A percentile compares a stretch with the other conserved stretches of the same genome.
phyloP scores from a whole-genome alignment of 2,113 vertebrate species.

The Myrmophylax atrothorax region DNA sequence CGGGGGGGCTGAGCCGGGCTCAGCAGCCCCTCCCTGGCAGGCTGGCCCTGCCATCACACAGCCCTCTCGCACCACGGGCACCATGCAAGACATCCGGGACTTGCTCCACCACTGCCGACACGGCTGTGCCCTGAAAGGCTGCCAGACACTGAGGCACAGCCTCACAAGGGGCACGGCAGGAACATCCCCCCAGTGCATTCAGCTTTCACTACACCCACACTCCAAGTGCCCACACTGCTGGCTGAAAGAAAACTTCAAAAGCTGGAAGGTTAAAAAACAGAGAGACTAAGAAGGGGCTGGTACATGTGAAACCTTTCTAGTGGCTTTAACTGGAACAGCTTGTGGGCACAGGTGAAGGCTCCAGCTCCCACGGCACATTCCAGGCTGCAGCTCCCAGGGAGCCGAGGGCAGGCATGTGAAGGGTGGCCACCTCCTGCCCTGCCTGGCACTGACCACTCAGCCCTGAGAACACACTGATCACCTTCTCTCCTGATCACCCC shows the following conservation, averaged over 20 bases:
- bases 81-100: not conserved
- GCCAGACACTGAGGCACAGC: not conserved
- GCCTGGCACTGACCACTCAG: not conserved
- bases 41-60: fast-evolving
- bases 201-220: not conserved
- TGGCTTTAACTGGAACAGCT: not conserved
- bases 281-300: not conserved
- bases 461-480: not conserved
- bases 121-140: not conserved
- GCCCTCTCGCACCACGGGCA: too few species aligned
- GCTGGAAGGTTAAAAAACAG: not conserved
- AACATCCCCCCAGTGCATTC: not conserved
- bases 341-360: not conserved
- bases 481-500: not conserved
- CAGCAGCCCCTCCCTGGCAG: not conserved
- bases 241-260: not conserved
- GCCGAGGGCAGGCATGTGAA: not conserved
- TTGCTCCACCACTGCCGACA: not conserved
- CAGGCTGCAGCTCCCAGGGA: not conserved
- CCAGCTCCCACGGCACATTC: not conserved
- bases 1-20: not conserved
- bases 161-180: not conserved
- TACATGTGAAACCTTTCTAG: not conserved
- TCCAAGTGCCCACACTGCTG: not conserved
- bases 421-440: not conserved